These are phyloP conservation scores for Caenorhabditis inopinata DNA, from an alignment of 1,140 invertebrate species.

Conservation along the genomic window DNA sequence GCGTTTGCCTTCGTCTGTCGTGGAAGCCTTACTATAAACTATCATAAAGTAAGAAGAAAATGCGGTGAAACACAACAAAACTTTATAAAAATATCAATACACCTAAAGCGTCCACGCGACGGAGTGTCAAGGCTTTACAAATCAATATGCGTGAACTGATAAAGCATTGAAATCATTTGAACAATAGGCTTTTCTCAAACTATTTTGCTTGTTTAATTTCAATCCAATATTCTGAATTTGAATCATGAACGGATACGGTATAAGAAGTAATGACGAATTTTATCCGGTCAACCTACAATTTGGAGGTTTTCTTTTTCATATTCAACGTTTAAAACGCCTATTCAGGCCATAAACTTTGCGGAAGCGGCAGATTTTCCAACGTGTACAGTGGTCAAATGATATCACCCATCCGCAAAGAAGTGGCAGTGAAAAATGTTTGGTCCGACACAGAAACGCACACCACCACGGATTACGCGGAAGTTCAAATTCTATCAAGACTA, in stretches of 20 bases:
- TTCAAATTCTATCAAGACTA: background rate
- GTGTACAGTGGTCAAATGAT: conserved; percentile 40
- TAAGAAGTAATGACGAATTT: background rate
- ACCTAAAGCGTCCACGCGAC: too few species aligned
- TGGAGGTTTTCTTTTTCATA: background rate
- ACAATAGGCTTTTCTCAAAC: too few species aligned
- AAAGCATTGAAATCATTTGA: too few species aligned
- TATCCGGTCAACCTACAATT: conserved; percentile 3
- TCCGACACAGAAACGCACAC: background rate
- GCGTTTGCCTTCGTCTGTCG: too few species aligned
- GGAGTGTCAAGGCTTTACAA: too few species aligned
- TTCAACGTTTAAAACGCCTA: too few species aligned
- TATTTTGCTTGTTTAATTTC: background rate
- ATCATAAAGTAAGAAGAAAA: too few species aligned
- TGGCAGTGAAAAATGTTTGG: conserved; percentile 48
- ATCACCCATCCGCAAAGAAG: background rate
- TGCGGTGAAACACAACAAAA: too few species aligned
- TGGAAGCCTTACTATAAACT: too few species aligned
- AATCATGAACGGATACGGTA: background rate
- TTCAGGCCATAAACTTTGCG: background rate
- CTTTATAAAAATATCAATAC: too few species aligned
- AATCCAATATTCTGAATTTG: background rate
- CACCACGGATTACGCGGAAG: conserved; percentile 23
- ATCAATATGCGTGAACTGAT: too few species aligned
- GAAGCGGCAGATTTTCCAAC: conserved; percentile 44